These are phyloP conservation scores for Mellivora capensis DNA, from an alignment of 2,113 vertebrate species.

Conservation along the genomic window DNA sequence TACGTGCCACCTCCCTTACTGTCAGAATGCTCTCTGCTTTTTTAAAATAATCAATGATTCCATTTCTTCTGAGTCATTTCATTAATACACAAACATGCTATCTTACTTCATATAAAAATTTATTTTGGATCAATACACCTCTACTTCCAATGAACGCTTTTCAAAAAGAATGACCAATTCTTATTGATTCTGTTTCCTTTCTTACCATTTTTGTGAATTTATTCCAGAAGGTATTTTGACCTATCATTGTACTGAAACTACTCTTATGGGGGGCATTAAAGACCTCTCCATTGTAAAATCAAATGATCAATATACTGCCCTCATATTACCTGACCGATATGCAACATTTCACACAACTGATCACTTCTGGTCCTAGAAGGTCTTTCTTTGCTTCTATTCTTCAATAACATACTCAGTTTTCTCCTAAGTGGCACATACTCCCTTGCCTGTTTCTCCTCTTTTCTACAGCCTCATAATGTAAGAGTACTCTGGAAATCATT, in stretches of 20 bases:
- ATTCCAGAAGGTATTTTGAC: neutral
- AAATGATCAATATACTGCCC: neutral
- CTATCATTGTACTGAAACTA: neutral
- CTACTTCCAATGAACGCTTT: neutral
- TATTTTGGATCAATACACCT: neutral
- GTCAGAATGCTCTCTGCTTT: neutral
- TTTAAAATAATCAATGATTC: neutral
- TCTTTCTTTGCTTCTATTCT: neutral
- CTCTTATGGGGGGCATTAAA: neutral
- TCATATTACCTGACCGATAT: neutral
- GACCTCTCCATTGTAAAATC: neutral
- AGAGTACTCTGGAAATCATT: neutral
- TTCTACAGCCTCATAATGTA: neutral
- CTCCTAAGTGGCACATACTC: neutral
- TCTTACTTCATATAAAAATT: neutral
- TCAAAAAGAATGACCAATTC: neutral
- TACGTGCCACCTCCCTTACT: neutral
- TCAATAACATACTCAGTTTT: neutral
- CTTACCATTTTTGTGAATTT: neutral
- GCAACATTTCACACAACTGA: neutral
- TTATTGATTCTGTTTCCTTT: neutral
- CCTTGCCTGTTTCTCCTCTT: neutral
- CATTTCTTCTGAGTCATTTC: neutral
- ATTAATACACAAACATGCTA: neutral
- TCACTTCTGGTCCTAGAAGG: neutral